Conservation (phyloP, 2,888 invertebrate species). For the Agriotes lineatus region DNA sequence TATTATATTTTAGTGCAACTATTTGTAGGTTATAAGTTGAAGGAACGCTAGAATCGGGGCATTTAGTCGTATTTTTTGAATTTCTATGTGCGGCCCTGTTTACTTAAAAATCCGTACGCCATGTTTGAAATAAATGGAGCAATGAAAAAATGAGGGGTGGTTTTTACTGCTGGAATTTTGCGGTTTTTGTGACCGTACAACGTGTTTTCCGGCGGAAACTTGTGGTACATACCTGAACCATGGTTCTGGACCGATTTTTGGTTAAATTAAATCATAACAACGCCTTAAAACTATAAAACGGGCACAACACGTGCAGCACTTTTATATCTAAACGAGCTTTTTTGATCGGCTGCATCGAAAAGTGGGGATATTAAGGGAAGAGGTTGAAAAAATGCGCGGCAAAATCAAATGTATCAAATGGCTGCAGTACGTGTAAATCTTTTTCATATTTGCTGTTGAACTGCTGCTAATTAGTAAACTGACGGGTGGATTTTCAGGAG, state of each 20-base stretch:
- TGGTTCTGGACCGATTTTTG: conserved; percentile 46
- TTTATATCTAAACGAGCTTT: conserved; percentile 59
- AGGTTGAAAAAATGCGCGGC: conserved; percentile 5
- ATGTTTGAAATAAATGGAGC: conserved; percentile 58
- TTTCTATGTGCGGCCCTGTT: conserved; percentile 38
- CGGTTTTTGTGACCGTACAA: neutral
- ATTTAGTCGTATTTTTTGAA: no score
- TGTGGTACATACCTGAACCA: conserved; percentile 58
- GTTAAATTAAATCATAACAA: conserved; percentile 58
- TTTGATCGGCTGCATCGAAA: conserved; percentile 52
- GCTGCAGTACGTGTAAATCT: no score
- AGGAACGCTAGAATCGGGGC: no score
- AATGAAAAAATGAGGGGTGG: conserved; percentile 58
- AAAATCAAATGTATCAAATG: neutral
- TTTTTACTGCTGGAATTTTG: conserved; percentile 46
- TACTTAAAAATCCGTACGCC: conserved; percentile 61
- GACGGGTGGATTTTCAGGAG: no score
- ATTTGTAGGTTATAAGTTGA: conserved; percentile 4
- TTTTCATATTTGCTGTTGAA: no score
- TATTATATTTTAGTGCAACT: conserved; percentile 36
- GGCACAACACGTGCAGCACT: conserved; percentile 61
- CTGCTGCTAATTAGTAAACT: no score
- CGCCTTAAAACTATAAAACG: conserved; percentile 53
- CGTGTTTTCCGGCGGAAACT: neutral
- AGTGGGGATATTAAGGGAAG: conserved; percentile 14